Evolutionary conservation across 2,113 vertebrate species (phyloP), one percentile per base, ranked within the genome.

Genomic region (Stomatorhinus ivindoensis): DNA sequence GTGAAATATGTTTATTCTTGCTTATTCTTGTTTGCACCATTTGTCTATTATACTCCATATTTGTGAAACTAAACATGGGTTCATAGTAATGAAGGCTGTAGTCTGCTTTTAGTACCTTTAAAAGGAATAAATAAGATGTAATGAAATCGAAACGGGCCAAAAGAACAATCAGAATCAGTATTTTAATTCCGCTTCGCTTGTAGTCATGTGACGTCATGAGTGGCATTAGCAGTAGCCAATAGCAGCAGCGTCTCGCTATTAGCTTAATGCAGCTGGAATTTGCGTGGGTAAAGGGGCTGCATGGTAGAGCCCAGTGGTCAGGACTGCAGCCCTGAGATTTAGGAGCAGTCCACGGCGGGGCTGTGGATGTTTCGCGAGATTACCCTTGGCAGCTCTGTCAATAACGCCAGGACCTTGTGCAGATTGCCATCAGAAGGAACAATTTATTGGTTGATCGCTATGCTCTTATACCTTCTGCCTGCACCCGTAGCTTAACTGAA

Each of bases 371-470:
- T 73, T 48, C 10, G n/a, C n/a, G 24, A 51, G 61, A 87, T 89
- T 89, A 58, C 84, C 21, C 46, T 87, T 86, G 89, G 58, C 85
- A 87, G 84, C 42, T 69, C 27, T 73, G 85, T 76, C 61, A 87
- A 87, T 87, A 89, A 42, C 47, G 2, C n/a, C 19, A 46, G 61
- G 83, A 35, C 58, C n/a, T 48, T 39, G 31, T 48, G 39, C 13
- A 42, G 82, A n/a, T 8, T 58, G n/a, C 83, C 17, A 86, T 85
- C 84, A 39, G 6, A 27, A 61, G 13, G 13, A 53, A 73, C 19
- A 46, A 87, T 87, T 87, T 87, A 89, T 87, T 50, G 89, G 86
- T 87, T 76, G 84, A 87, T 87, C 73, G 47, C 44, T 42, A 31
- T 73, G 31, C 61, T 87, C 13, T 89, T 89, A n/a, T 47, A 87